Evolutionary conservation across 2,113 vertebrate genomes (phyloP).

Genomic region (Salvelinus fontinalis): DNA sequence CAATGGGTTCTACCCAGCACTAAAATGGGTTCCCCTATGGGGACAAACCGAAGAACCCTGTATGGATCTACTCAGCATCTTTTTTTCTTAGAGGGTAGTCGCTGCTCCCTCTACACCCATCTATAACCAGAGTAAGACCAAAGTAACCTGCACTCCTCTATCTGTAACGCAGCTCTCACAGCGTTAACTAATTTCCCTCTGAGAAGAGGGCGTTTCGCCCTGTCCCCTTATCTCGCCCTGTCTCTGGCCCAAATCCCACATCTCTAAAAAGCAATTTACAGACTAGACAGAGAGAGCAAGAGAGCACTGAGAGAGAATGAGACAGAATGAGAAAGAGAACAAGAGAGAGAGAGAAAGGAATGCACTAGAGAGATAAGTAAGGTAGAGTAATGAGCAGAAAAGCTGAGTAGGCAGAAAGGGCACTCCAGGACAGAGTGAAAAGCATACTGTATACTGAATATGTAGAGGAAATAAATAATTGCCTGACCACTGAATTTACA

Average conservation of each 20-base stretch:
- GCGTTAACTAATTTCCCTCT: neutral
- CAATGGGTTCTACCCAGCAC: no score
- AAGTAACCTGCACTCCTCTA: constrained; percentile 22
- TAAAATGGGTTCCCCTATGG: no score
- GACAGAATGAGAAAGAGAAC: constrained; percentile 21
- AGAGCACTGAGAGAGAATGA: constrained; percentile 19
- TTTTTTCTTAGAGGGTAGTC: no score
- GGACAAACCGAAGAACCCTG: no score
- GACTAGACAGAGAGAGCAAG: constrained; percentile 34
- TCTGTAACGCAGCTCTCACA: neutral
- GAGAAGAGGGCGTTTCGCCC: constrained; percentile 45
- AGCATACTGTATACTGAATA: neutral
- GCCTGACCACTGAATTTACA: no score
- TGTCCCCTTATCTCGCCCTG: constrained; percentile 30
- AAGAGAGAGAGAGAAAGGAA: constrained; percentile 12
- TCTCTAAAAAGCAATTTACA: constrained; percentile 68
- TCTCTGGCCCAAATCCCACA: constrained; percentile 53
- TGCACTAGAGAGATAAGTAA: neutral
- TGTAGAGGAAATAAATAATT: neutral
- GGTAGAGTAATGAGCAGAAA: neutral
- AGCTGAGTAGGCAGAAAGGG: constrained; percentile 1
- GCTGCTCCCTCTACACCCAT: neutral
- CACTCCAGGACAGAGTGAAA: neutral
- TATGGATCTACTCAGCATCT: no score
- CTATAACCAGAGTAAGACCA: neutral